Conservation (phyloP, 2,888 invertebrate genomes). For the Tethea ocularis region DNA sequence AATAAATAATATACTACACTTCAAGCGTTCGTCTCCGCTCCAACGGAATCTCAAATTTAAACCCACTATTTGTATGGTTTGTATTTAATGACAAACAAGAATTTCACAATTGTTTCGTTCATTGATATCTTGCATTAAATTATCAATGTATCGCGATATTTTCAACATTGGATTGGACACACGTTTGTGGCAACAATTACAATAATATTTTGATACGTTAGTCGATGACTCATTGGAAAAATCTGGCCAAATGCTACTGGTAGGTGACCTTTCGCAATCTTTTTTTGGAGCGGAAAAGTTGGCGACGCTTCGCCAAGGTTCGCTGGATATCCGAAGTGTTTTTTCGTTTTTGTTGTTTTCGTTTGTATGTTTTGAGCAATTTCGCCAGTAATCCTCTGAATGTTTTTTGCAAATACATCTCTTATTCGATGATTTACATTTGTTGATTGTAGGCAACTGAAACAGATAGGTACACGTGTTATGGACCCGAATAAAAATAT, state of each 20-base stretch:
- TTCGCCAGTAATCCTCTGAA: constrained; percentile 43
- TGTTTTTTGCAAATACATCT: constrained; percentile 28
- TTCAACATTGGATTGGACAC: constrained; percentile 60
- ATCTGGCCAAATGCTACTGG: constrained; percentile 39
- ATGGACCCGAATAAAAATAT: background rate
- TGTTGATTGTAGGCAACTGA: constrained; percentile 17
- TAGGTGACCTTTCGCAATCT: constrained; percentile 23
- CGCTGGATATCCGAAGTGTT: constrained; percentile 36
- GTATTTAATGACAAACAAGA: constrained; percentile 24
- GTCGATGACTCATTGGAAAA: constrained; percentile 10
- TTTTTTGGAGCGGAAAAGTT: constrained; percentile 24
- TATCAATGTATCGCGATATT: constrained; percentile 62
- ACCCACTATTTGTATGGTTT: constrained; percentile 6
- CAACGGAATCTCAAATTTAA: too few species aligned
- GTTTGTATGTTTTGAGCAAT: constrained; percentile 27
- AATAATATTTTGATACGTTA: constrained; percentile 19
- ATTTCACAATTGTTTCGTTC: constrained; percentile 36
- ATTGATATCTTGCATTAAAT: constrained; percentile 54
- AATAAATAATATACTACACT: too few species aligned
- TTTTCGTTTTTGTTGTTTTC: constrained; percentile 21
- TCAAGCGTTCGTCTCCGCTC: too few species aligned
- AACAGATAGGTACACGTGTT: constrained; percentile 10
- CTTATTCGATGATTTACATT: constrained; percentile 19
- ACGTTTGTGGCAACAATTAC: constrained; percentile 39
- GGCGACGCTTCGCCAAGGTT: constrained; percentile 43